Evolutionary conservation across 2,888 invertebrate genomes (phyloP), one percentile per base, ranked within the genome.

Genomic region (Drosophila infuscata): DNA sequence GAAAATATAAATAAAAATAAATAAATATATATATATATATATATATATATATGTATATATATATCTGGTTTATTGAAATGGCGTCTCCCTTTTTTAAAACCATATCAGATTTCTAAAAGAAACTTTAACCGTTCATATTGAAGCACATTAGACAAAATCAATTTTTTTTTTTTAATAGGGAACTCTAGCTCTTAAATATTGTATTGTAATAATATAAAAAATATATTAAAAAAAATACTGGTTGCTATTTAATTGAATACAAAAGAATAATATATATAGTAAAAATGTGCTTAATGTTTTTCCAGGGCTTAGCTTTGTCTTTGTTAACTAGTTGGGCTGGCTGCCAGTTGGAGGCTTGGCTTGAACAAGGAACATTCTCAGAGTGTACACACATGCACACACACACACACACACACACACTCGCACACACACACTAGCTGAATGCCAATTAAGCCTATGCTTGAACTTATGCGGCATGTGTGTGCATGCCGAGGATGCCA

Each of bases 361-460:
- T 36, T 25, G 15, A 20, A 0, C 29, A 52, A 15, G 20, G 15
- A 46, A 25, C 46, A 33, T 33, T 53, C 54, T 56, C 4, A 38
- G 20, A 65, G 36, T 29, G 32, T 33, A 68, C 56, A 61, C 52
- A n/a, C 46, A 41, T 25, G 29, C 49, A 53, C 35, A 29, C 48
- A 52, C 32, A 25, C n/a, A 33, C 41, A 32, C 17, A 6, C 20
- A 56, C 52, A 29, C 33, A n/a, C n/a, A n/a, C n/a, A n/a, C n/a
- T n/a, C n/a, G 53, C 30, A 36, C 43, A 33, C 15, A 43, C 46
- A 20, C 59, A 54, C 53, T n/a, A 60, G 74, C 74, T 86, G 90
- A 88, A 86, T 88, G 90, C 88, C 85, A 86, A 86, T 85, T 85
- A 85, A 84, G 85, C 75, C 85, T 74, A 89, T 81, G 88, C 85